Evolutionary conservation across 1,140 invertebrate genomes (phyloP).

Genomic region (Drosophila sucinea): DNA sequence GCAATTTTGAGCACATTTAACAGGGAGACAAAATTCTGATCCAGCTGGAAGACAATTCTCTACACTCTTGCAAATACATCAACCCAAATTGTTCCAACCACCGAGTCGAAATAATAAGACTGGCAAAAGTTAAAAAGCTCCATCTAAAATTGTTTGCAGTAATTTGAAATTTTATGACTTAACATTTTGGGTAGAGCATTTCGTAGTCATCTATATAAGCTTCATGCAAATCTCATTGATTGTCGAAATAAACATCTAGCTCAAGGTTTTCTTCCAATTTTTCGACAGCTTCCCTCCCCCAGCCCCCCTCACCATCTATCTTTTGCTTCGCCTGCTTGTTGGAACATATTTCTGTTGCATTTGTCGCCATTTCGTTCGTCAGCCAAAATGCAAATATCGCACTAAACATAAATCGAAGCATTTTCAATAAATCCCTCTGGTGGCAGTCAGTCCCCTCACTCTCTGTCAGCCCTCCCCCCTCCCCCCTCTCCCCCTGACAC

Average conservation of each 20-base stretch:
- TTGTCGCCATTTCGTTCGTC: conserved; percentile 60
- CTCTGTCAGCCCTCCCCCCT: background rate
- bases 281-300: background rate
- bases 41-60: too few relatives aligned
- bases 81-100: background rate
- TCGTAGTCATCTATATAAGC: background rate
- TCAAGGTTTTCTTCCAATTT: conserved; percentile 40
- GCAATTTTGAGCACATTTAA: background rate
- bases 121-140: too few relatives aligned
- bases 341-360: conserved; percentile 58
- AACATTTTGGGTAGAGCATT: background rate
- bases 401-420: conserved; percentile 77
- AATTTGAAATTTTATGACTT: background rate
- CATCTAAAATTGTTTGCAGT: too few relatives aligned
- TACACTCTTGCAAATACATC: too few relatives aligned
- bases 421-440: conserved; percentile 69
- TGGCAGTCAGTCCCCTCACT: conserved; percentile 9
- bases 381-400: conserved; percentile 76
- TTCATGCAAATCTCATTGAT: background rate
- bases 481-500: background rate
- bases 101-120: too few relatives aligned
- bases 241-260: conserved; percentile 25
- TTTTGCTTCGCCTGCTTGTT: background rate
- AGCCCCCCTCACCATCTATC: background rate
- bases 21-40: background rate